Base-by-base conservation (phyloP, 2,797 vertebrate species). In the Enteromius treurensis region DNA sequence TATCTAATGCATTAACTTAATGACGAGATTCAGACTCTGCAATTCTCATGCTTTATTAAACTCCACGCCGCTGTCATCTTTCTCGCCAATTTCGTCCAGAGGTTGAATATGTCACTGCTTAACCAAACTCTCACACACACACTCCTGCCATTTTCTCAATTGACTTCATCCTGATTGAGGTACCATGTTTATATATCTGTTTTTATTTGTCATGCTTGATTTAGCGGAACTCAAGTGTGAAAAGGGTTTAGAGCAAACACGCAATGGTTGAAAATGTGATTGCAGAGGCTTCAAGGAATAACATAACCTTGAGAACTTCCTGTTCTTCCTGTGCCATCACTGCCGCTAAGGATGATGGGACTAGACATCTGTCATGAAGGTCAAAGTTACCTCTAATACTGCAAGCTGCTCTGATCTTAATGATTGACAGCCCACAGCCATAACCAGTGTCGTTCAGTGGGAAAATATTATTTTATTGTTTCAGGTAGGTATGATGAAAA, bases 1-100 rank as follows among this genome's bases (percentile, higher is more conserved):
- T 91, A 93, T 94, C 92, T 89, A 93, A 94, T 93, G 90, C 92
- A 93, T 94, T 93, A 92, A 90, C 91, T 86, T 91, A 91, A 93
- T 94, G 93, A 95, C 93, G 92, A 90, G 90, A 93, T 93, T 94
- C 88, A 87, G 91, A 92, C 83, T 81, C 79, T 23, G 73, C 88
- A 87, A 88, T 92, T 92, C 93, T 92, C 88, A 93, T 91, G 92
- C 90, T 92, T 93, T 93, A 92, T 93, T 94, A 93, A 91, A 87
- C 87, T 80, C 84, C 47, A 79, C 83, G 77, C 84, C 81, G 65
- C 83, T 94, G 92, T 93, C 93, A 90, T 90, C 87, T 88, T 91
- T 91, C 84, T 92, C 88, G 90, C 90, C 84, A 92, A 87, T 93
- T 95, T 90, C 90, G 84, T 86, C 85, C 76, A 51, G 89, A 87